Evolutionary conservation across 2,113 vertebrate genomes (phyloP).

Genomic region (Strigops habroptila): DNA sequence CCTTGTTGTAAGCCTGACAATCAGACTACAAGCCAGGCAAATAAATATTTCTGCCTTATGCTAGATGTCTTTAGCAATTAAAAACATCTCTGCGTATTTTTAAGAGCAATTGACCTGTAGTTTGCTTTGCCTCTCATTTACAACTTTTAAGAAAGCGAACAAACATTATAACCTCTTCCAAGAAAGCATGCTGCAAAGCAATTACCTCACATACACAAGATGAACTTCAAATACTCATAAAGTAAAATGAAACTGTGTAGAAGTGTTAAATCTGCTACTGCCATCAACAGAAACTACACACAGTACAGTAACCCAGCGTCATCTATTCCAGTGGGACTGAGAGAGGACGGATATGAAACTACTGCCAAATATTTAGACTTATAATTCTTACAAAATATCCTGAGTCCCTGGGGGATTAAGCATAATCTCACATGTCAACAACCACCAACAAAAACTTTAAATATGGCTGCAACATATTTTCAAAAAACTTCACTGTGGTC

Average conservation of each 20-base stretch:
- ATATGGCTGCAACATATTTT: constrained; percentile 17
- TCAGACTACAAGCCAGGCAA: not conserved
- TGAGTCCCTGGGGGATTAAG: constrained; percentile 41
- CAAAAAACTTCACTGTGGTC: not conserved
- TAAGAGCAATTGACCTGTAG: not conserved
- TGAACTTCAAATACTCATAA: constrained; percentile 23
- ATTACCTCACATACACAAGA: not conserved
- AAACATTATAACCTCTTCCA: not conserved
- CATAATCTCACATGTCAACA: constrained; percentile 61
- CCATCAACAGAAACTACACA: constrained; percentile 10
- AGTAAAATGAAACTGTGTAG: not conserved
- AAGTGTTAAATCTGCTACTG: constrained; percentile 43
- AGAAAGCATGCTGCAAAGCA: not conserved
- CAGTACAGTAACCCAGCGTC: not conserved
- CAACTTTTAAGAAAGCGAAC: not conserved
- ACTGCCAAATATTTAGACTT: constrained; percentile 66
- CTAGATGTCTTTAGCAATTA: not conserved
- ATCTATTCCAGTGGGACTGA: not conserved
- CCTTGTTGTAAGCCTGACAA: not conserved
- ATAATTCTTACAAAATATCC: constrained; percentile 62
- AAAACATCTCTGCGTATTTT: not conserved
- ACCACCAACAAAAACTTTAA: constrained; percentile 28
- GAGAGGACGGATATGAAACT: constrained; percentile 27
- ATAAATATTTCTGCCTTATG: constrained; percentile 1
- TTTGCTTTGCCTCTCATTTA: not conserved